Conservation (phyloP, 2,888 invertebrate species). For the Alcis repandata region DNA sequence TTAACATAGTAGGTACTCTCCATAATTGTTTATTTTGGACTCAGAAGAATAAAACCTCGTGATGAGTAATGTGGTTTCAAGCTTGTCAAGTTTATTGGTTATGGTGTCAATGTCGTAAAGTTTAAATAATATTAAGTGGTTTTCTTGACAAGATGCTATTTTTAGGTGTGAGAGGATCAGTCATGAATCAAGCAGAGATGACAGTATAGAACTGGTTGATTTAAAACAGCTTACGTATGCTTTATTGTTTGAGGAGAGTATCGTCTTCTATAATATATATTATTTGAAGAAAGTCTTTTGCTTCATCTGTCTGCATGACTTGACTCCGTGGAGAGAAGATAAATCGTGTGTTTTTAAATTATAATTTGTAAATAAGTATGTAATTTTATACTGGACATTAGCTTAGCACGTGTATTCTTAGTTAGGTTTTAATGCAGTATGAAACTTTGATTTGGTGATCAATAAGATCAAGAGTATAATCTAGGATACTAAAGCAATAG, state of each 20-base stretch:
- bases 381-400: background rate
- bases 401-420: too few species aligned
- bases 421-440: too few species aligned
- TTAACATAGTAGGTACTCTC: slow-evolving; percentile 41
- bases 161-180: slow-evolving; percentile 10
- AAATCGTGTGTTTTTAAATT: background rate
- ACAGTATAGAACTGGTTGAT: background rate
- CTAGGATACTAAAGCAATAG: too few species aligned
- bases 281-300: background rate
- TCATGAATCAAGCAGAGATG: slow-evolving; percentile 4
- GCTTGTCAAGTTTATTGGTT: slow-evolving; percentile 25
- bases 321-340: background rate
- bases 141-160: slow-evolving; percentile 17
- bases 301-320: background rate
- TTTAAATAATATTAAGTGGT: slow-evolving; percentile 23
- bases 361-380: background rate
- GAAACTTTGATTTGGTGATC: too few species aligned
- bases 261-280: too few species aligned
- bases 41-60: slow-evolving; percentile 34
- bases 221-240: background rate
- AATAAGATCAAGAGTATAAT: too few species aligned
- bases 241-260: background rate
- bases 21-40: slow-evolving; percentile 38
- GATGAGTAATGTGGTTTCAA: slow-evolving; percentile 41
- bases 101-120: slow-evolving; percentile 28